These are phyloP conservation scores for Amphiprion percula DNA, from an alignment of 2,113 vertebrate species.

Conservation along the genomic window DNA sequence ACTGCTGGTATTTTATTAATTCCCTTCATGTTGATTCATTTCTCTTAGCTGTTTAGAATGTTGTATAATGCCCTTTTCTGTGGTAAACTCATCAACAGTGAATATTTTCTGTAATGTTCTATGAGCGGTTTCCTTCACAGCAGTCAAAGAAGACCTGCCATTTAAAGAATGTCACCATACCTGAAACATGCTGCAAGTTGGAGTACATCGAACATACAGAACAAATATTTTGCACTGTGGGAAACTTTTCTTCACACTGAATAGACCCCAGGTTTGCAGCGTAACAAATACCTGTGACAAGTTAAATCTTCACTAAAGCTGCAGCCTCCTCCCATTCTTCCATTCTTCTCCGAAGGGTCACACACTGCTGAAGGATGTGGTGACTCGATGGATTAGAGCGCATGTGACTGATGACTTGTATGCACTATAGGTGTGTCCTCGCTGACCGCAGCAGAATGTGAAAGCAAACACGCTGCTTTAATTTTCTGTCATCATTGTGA, in stretches of 20 bases:
- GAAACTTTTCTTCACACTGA: not conserved
- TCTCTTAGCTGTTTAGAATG: no score
- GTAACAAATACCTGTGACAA: slow-evolving; percentile 5
- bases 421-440: slow-evolving; percentile 18
- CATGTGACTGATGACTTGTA: slow-evolving; percentile 19
- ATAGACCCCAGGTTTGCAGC: not conserved
- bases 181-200: not conserved
- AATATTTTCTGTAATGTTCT: not conserved
- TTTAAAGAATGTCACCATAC: slow-evolving; percentile 7
- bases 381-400: slow-evolving; percentile 27
- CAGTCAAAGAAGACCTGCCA: not conserved
- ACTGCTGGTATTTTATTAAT: no score
- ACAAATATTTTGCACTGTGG: not conserved
- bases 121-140: not conserved
- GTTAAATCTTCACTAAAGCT: not conserved
- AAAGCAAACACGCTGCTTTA: not conserved
- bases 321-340: slow-evolving; percentile 9
- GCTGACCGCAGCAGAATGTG: not conserved
- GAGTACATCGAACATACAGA: not conserved
- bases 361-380: not conserved
- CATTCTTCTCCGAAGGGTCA: not conserved
- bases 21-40: no score
- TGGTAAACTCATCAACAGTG: no score
- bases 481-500: not conserved
- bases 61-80: no score